Evolutionary conservation across 2,113 vertebrate genomes (phyloP), one percentile per base, ranked within the genome.

Genomic region (Seriola rivoliana): DNA sequence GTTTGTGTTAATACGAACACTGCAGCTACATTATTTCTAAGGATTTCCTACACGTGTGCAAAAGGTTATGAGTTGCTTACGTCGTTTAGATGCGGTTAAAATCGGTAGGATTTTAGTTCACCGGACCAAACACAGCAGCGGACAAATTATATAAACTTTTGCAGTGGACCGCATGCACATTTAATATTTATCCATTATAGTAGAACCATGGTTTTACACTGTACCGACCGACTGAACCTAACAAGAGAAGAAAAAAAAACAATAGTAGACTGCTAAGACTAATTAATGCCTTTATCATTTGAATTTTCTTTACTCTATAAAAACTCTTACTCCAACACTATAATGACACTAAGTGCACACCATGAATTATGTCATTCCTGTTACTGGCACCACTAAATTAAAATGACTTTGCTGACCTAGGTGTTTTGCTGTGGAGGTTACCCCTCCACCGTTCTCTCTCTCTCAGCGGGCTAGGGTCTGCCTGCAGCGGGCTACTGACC

Each of bases 401-500:
- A 52, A 52, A n/a, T 1, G 50, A n/a, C 19, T 52, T 16, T 50
- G 48, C 48, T 50, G 48, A 50, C 48, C 17, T 7, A 21, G 19
- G 48, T 8, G 38, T 50, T 52, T 21, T 9, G 52, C 29, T 9
- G 34, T 14, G 13, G n/a, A 8, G 57, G 19, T 36, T 8, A 10
- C 11, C n/a, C 12, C 25, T 21, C 29, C 50, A 0, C 32, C 57
- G 1, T 40, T 14, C 34, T 6, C 29, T 29, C 25, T 4, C 17
- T 10, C 1, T 3, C 25, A 32, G 25, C 86, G 67, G 79, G 21
- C 16, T 8, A 0, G 25, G 64, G 60, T 74, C 23, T 29, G 14
- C 65, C 57, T 75, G 36, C 9, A 16, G 73, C 75, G 85, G 77
- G 70, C 29, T 76, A 97, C 97, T 94, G 94, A 98, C 98, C 98